These are phyloP conservation scores for Takifugu ocellatus DNA, from an alignment of 2,797 vertebrate species.

Conservation along the genomic window DNA sequence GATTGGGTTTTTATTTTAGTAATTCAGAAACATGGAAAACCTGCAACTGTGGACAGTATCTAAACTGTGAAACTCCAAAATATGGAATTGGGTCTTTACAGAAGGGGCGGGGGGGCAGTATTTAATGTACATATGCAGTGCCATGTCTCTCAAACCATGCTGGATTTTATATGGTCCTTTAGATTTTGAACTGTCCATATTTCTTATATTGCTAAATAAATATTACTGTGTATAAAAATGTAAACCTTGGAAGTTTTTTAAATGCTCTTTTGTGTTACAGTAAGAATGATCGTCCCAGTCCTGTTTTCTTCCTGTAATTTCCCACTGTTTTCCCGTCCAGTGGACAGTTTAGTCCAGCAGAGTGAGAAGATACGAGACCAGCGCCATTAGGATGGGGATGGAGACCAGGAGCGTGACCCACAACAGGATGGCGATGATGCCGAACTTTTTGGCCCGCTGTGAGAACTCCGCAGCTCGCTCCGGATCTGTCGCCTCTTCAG, in stretches of 20 bases:
- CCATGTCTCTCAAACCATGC: slow-evolving; percentile 16
- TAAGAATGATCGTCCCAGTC: slow-evolving; percentile 8
- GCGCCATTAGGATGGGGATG: slow-evolving; percentile 49
- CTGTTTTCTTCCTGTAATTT: too few relatives aligned
- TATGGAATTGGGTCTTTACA: slow-evolving; percentile 19
- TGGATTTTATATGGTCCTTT: slow-evolving; percentile 45
- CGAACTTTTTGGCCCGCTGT: slow-evolving; percentile 48
- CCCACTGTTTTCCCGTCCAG: not conserved
- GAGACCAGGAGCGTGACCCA: slow-evolving; percentile 56
- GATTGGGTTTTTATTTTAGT: not conserved
- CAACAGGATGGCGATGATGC: slow-evolving; percentile 63
- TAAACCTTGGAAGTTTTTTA: not conserved
- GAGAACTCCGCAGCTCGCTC: slow-evolving; percentile 23
- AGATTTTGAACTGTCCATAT: slow-evolving; percentile 16
- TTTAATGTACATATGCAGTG: slow-evolving; percentile 26
- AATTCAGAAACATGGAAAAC: slow-evolving; percentile 11
- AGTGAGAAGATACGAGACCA: slow-evolving; percentile 76
- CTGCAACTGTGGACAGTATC: slow-evolving; percentile 4
- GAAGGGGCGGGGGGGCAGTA: not conserved
- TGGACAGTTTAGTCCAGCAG: slow-evolving; percentile 64
- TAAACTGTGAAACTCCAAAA: slow-evolving; percentile 3
- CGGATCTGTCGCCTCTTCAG: slow-evolving; percentile 39
- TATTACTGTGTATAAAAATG: slow-evolving; percentile 35
- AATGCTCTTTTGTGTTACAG: not conserved
- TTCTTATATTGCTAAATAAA: slow-evolving; percentile 61